A percentile compares a stretch with the other conserved stretches of the same genome.
Conservation (phyloP, 2,113 vertebrate genomes). For the Bubo blakistoni region DNA sequence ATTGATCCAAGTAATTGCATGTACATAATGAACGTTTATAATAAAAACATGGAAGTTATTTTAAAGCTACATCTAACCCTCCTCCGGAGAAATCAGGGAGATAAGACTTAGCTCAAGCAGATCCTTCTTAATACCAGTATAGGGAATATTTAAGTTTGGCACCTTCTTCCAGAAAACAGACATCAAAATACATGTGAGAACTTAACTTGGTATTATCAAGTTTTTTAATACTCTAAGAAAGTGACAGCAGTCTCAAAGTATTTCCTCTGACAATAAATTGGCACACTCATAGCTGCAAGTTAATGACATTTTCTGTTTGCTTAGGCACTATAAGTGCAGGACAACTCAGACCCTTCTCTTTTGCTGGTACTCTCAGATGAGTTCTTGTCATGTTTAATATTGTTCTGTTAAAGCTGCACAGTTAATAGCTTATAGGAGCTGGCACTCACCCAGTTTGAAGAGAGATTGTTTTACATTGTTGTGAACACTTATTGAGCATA, state of each 20-base stretch:
- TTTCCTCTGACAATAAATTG: constrained; percentile 18
- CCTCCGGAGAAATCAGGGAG: neutral
- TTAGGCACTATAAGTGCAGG: constrained; percentile 47
- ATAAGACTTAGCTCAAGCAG: neutral
- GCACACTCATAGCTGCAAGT: neutral
- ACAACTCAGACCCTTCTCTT: constrained; percentile 6
- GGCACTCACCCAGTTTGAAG: neutral
- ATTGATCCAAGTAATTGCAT: neutral
- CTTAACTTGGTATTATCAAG: neutral
- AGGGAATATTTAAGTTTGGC: neutral
- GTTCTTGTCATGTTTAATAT: constrained; percentile 53
- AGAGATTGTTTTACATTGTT: neutral
- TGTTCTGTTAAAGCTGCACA: constrained; percentile 14
- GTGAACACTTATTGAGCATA: neutral
- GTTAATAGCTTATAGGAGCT: constrained; percentile 18
- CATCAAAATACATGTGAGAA: neutral
- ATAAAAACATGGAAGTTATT: neutral
- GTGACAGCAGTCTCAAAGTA: neutral
- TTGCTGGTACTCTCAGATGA: neutral
- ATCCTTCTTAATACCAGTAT: neutral
- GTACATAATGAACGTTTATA: neutral
- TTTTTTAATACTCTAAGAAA: neutral
- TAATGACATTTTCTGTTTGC: constrained; percentile 56
- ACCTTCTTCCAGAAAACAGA: neutral
- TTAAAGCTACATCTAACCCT: neutral